Evolutionary conservation across 2,113 vertebrate species (phyloP).

Genomic region (Cairina moschata): DNA sequence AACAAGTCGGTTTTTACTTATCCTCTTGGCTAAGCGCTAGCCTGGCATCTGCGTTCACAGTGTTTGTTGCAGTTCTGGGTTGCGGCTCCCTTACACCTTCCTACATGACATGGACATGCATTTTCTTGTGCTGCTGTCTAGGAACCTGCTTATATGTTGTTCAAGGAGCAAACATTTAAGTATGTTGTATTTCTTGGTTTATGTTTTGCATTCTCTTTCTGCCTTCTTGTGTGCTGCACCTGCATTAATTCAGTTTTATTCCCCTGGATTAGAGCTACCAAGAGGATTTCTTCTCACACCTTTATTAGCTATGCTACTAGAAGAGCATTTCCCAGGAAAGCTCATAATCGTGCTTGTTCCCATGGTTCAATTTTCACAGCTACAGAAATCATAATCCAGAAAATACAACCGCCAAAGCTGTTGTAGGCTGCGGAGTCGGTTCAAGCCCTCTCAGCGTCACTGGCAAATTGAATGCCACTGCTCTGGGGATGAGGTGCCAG

Average conservation of each 20-base stretch:
- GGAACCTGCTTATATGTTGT: neutral
- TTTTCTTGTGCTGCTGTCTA: neutral
- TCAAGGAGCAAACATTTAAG: neutral
- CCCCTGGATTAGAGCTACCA: neutral
- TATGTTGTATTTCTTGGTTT: neutral
- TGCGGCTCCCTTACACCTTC: neutral
- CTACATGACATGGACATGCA: accelerated
- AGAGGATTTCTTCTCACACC: neutral
- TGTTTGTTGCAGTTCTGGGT: neutral
- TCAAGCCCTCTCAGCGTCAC: neutral
- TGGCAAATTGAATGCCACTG: neutral
- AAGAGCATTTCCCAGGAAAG: neutral
- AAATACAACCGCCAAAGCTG: neutral
- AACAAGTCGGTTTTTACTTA: neutral
- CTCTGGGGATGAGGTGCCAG: neutral
- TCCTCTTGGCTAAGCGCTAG: neutral
- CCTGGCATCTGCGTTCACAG: neutral
- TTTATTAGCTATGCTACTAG: neutral
- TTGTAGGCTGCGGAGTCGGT: neutral
- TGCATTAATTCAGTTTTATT: neutral
- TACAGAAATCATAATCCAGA: neutral
- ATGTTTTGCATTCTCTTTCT: neutral
- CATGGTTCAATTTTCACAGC: neutral
- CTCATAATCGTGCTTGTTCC: neutral
- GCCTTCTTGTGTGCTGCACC: neutral